Percentiles rank a stretch among this genome's conserved stretches.
phyloP scores from a whole-genome alignment of 2,797 vertebrate genomes.

The Brachyrhaphis roseni region DNA sequence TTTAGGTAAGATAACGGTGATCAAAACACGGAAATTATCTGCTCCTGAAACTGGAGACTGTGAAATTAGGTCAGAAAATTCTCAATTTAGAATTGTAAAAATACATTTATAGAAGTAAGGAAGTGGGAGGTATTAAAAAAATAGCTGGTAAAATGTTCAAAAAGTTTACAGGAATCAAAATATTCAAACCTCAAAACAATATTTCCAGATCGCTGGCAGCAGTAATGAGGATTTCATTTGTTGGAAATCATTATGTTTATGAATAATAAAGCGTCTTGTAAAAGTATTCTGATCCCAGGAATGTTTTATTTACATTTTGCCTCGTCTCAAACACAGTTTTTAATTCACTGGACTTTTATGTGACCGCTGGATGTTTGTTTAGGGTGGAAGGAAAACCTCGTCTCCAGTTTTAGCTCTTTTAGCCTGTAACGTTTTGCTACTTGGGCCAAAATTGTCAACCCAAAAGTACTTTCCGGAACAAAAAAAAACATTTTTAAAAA shows the following conservation, averaged over 20 bases:
- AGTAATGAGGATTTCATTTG: not conserved
- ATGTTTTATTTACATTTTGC: not conserved
- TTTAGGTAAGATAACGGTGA: slow-evolving; percentile 49
- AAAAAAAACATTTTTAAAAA: too few relatives aligned
- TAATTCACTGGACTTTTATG: not conserved
- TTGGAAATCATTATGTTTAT: not conserved
- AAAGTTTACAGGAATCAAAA: not conserved
- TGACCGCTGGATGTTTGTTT: not conserved
- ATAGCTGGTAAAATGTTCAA: not conserved
- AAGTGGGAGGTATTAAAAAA: not conserved
- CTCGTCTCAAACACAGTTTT: not conserved
- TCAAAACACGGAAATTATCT: slow-evolving; percentile 46
- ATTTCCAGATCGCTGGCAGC: not conserved
- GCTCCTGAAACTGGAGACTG: slow-evolving; percentile 18
- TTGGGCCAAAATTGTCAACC: too few relatives aligned
- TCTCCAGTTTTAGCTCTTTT: not conserved
- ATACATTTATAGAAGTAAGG: slow-evolving; percentile 46
- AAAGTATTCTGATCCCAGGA: not conserved
- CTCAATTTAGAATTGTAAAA: slow-evolving; percentile 53
- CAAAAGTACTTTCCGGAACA: too few relatives aligned
- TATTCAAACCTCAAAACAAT: not conserved
- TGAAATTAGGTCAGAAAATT: slow-evolving; percentile 65
- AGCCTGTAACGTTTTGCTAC: not conserved
- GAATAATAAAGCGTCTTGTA: not conserved
- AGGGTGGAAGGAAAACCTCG: not conserved